Evolutionary conservation across 2,888 invertebrate species (phyloP).

Genomic region (Nysson spinosus): DNA sequence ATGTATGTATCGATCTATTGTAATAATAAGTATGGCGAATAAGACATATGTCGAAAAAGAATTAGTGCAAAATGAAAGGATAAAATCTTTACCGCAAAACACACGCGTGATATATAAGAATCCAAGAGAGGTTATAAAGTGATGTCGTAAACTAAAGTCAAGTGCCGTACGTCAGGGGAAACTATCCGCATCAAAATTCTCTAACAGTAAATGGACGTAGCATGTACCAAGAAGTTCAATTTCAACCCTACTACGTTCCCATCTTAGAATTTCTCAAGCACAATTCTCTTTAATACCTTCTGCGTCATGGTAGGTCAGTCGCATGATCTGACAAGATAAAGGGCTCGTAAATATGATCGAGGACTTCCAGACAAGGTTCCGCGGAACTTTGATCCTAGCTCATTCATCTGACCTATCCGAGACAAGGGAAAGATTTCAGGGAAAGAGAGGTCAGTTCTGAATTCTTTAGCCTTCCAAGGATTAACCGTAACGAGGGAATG

Average conservation of each 20-base stretch:
- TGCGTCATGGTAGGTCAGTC: neutral
- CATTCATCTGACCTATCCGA: constrained; percentile 3
- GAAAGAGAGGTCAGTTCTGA: neutral
- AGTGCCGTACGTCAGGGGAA: constrained; percentile 22
- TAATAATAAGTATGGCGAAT: no score
- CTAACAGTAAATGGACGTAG: constrained; percentile 27
- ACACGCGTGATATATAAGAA: neutral
- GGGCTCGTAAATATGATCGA: constrained; percentile 38
- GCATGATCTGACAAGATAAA: constrained; percentile 14
- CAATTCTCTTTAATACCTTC: constrained; percentile 3
- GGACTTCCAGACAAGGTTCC: constrained; percentile 5
- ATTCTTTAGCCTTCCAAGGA: neutral
- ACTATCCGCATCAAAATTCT: constrained; percentile 42
- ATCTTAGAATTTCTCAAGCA: constrained; percentile 10
- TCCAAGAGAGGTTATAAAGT: neutral
- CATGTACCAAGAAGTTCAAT: constrained; percentile 16
- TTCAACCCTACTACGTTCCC: neutral
- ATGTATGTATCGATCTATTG: no score
- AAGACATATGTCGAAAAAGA: no score
- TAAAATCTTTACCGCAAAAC: neutral
- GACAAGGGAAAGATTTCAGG: neutral
- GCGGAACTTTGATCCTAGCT: constrained; percentile 8
- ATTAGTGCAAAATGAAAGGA: constrained; percentile 1
- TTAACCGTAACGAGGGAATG: constrained; percentile 21
- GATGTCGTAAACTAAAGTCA: constrained; percentile 25